A percentile compares a stretch with the other conserved stretches of the same genome.
Evolutionary conservation across 2,113 vertebrate genomes (phyloP).

Genomic region (Rhinogobius similis): DNA sequence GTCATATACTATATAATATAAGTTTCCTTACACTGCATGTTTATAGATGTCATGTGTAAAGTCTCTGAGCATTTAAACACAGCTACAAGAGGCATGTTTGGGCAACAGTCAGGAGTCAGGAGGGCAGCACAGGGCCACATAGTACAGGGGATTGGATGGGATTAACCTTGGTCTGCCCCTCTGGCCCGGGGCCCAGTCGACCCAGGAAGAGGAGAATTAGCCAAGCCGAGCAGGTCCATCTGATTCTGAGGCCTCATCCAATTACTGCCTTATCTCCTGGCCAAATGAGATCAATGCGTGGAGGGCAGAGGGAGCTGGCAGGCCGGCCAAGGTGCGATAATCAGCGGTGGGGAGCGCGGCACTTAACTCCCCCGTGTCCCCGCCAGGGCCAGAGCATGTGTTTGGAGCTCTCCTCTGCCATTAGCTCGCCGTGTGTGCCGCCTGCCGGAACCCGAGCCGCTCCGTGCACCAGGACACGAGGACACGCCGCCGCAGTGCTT

Average conservation of each 20-base stretch:
- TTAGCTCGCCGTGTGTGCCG: constrained; percentile 49
- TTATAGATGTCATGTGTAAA: constrained; percentile 17
- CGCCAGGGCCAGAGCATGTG: constrained; percentile 62
- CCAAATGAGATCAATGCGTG: constrained; percentile 78
- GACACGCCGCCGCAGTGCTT: constrained; percentile 54
- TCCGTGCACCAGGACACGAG: constrained; percentile 60
- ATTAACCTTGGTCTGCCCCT: constrained; percentile 83
- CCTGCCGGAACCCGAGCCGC: constrained; percentile 58
- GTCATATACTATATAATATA: too few relatives aligned
- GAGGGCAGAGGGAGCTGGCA: constrained; percentile 67
- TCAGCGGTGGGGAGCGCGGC: constrained; percentile 63
- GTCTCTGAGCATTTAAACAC: constrained; percentile 38
- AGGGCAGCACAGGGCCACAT: constrained; percentile 36
- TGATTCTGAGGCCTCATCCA: constrained; percentile 82
- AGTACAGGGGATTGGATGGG: constrained; percentile 77
- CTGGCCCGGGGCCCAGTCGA: constrained; percentile 72
- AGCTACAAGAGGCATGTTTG: constrained; percentile 51
- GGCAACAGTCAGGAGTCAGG: constrained; percentile 37
- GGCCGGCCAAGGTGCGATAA: constrained; percentile 69
- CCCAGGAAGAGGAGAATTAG: constrained; percentile 82
- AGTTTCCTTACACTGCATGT: background rate
- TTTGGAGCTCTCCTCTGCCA: constrained; percentile 58
- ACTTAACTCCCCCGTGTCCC: constrained; percentile 62
- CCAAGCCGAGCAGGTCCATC: constrained; percentile 76
- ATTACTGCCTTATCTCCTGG: constrained; percentile 83